Percentiles rank a stretch among this genome's conserved stretches.
These are phyloP conservation scores for Tragelaphus imberbis DNA, from an alignment of 2,113 vertebrate genomes.

Conservation along the genomic window DNA sequence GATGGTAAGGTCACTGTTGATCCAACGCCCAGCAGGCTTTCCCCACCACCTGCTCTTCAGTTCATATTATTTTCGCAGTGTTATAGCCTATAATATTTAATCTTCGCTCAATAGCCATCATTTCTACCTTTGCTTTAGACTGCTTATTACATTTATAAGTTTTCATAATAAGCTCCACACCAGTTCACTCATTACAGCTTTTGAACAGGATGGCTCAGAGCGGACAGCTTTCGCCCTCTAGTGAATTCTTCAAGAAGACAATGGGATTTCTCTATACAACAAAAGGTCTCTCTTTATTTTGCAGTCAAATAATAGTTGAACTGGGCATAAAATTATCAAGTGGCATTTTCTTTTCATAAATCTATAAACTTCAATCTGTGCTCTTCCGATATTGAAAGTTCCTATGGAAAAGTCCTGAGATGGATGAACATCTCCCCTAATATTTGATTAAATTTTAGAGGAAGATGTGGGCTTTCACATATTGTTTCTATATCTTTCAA, in stretches of 20 bases:
- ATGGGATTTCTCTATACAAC: neutral
- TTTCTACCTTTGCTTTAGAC: neutral
- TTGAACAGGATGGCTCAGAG: neutral
- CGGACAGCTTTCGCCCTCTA: neutral
- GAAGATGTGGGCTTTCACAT: neutral
- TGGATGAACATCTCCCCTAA: too few species aligned
- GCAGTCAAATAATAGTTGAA: neutral
- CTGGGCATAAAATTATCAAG: neutral
- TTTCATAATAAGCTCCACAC: neutral
- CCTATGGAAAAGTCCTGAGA: neutral
- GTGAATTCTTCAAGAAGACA: neutral
- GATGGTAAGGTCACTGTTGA: neutral
- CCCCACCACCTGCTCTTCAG: too few species aligned
- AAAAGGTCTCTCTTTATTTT: neutral
- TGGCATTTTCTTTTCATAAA: neutral
- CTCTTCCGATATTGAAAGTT: neutral
- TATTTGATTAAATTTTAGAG: neutral
- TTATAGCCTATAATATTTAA: neutral
- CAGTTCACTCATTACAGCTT: neutral
- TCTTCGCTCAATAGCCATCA: too few species aligned
- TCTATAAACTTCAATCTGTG: neutral
- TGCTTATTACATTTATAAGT: neutral
- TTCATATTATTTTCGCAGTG: neutral
- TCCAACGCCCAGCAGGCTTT: too few species aligned
- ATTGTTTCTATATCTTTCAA: neutral